Evolutionary conservation across 2,888 invertebrate genomes (phyloP).

Genomic region (Cloeon dipterum): DNA sequence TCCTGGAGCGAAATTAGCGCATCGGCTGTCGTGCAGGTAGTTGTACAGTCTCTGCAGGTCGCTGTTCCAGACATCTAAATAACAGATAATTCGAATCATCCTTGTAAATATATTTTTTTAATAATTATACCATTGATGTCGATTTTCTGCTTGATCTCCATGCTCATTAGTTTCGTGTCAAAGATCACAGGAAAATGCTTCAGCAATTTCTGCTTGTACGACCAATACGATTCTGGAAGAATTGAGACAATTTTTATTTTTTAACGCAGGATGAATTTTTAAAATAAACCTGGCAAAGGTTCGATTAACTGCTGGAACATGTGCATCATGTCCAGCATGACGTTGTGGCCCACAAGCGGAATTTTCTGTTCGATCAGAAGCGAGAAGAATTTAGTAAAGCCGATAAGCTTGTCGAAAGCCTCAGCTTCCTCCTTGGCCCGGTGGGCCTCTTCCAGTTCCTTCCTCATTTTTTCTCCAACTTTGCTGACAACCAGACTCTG

Average conservation of each 20-base stretch:
- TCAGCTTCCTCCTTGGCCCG: slow-evolving; percentile 2
- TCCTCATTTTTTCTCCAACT: slow-evolving; percentile 21
- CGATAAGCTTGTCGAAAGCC: slow-evolving; percentile 24
- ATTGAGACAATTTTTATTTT: slow-evolving; percentile 4
- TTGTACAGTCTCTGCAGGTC: background rate
- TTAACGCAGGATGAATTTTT: background rate
- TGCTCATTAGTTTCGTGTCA: slow-evolving; percentile 50
- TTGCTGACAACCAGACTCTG: slow-evolving; percentile 23
- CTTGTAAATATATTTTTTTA: too few relatives aligned
- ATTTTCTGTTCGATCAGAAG: slow-evolving; percentile 32
- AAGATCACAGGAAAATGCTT: slow-evolving; percentile 38
- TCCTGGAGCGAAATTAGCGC: background rate
- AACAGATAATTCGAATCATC: too few relatives aligned
- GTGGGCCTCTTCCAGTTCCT: slow-evolving; percentile 10
- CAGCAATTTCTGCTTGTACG: slow-evolving; percentile 38
- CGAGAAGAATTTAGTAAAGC: slow-evolving; percentile 42
- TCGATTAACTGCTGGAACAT: slow-evolving; percentile 47
- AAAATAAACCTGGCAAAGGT: slow-evolving; percentile 30
- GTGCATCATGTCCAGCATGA: slow-evolving; percentile 41
- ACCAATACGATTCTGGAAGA: slow-evolving; percentile 24
- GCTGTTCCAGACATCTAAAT: background rate
- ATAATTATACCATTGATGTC: background rate
- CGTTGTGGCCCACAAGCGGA: slow-evolving; percentile 56
- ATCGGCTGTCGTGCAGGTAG: background rate
- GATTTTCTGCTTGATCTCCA: slow-evolving; percentile 19